phyloP scores from a whole-genome alignment of 2,888 invertebrate species.

The Hartigia nigra region DNA sequence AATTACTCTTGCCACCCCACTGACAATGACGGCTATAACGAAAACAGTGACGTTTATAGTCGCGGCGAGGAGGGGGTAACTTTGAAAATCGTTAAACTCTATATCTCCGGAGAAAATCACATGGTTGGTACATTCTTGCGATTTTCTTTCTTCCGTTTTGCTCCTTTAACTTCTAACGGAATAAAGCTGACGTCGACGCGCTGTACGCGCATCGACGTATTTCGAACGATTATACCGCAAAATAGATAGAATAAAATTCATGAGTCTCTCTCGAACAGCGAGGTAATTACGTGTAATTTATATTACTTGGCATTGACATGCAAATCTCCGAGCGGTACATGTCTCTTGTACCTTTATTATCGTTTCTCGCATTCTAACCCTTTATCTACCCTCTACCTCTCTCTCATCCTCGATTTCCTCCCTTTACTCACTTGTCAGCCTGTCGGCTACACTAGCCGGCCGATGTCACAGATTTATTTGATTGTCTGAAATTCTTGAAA shows the following conservation, averaged over 20 bases:
- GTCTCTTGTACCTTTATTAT: conserved; percentile 26
- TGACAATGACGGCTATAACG: neutral
- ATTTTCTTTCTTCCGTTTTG: neutral
- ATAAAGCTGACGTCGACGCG: neutral
- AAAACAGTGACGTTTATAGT: neutral
- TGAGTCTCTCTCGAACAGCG: conserved; percentile 50
- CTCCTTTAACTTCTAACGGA: neutral
- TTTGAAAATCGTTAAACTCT: neutral
- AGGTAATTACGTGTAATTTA: conserved; percentile 65
- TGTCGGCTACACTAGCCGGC: neutral
- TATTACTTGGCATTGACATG: conserved; percentile 65
- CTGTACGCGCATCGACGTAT: conserved; percentile 20
- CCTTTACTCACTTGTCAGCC: neutral
- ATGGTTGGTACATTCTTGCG: neutral
- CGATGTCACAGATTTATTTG: neutral
- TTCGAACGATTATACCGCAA: conserved; percentile 46
- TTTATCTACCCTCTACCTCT: neutral
- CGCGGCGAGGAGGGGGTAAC: no score
- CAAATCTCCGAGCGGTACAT: conserved; percentile 55
- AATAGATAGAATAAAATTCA: conserved; percentile 59
- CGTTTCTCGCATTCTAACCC: conserved; percentile 2
- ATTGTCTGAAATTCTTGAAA: conserved; percentile 9
- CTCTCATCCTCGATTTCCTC: neutral
- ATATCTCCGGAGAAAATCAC: neutral
- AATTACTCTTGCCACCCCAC: conserved; percentile 19